Evolutionary conservation across 2,888 invertebrate species (phyloP), one percentile per base, ranked within the genome.

Genomic region (Ophion ellenae): DNA sequence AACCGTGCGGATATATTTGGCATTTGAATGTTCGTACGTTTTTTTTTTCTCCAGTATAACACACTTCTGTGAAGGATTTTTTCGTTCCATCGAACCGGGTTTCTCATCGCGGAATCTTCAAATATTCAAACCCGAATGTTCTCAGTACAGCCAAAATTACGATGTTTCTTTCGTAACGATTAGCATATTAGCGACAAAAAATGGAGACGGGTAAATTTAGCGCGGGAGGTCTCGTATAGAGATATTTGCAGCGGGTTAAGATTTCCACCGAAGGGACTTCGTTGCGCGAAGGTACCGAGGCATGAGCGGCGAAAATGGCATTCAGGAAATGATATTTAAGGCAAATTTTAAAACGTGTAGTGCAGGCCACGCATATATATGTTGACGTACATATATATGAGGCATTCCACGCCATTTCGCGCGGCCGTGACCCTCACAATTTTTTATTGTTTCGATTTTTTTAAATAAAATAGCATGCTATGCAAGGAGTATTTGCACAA

Each of bases 281-380:
- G 75, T 85, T 75, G 82, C 66, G 79, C 67, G 81, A 78, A 74
- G 57, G 28, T 73, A 40, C 20, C 32, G 74, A 53, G 59, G 61
- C 57, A 76, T 63, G 80, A 63, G 67, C 77, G 63, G 83, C 63
- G 69, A 64, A 86, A 83, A 83, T 83, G 83, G 86, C 86, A 83
- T 86, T 86, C 86, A 81, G 86, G 86, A 86, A 86, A 86, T 86
- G 86, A 86, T 83, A 86, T 83, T 81, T 83, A 86, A 80, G 80
- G 83, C 74, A 76, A 86, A 81, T 69, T 85, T 83, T 74, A 77
- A 17, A 86, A 86, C 86, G 83, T 86, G 86, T 86, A 86, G 86
- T 86, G 86, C 86, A 86, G 86, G 86, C 86, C 86, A 86, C 86
- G 83, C 86, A 86, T 86, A 86, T 86, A 86, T 86, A 86, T 86